Evolutionary conservation across 2,797 vertebrate species (phyloP).

Genomic region (Malurus leucopterus): DNA sequence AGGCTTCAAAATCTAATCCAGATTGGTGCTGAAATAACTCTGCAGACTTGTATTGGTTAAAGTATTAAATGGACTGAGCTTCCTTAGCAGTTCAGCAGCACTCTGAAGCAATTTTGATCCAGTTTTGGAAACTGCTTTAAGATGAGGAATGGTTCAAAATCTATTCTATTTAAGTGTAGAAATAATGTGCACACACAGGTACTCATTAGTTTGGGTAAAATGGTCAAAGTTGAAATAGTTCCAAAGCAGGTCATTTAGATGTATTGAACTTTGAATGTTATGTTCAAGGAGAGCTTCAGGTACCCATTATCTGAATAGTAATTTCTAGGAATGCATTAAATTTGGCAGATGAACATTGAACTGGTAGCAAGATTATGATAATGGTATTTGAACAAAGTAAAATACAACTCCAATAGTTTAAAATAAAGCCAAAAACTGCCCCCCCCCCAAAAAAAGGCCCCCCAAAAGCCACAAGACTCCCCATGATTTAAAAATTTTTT

Average conservation of each 20-base stretch:
- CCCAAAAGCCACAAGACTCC: not conserved
- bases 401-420: not conserved
- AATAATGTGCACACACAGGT: not conserved
- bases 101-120: not conserved
- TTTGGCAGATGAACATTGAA: not conserved
- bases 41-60: not conserved
- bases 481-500: rapidly evolving
- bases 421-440: not conserved
- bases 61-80: not conserved
- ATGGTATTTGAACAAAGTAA: not conserved
- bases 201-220: not conserved
- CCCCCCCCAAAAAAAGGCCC: rapidly evolving
- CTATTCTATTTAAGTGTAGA: not conserved
- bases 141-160: not conserved
- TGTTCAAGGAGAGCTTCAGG: not conserved
- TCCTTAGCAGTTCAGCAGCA: not conserved
- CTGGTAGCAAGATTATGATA: not conserved
- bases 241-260: not conserved
- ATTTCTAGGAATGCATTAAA: not conserved
- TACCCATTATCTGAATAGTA: not conserved
- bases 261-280: not conserved
- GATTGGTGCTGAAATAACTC: not conserved
- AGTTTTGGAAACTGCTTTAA: not conserved
- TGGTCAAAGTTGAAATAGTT: not conserved
- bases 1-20: not conserved